phyloP scores from a whole-genome alignment of 35 echinoderm and acorn worm genomes.

The Heliocidaris tuberculata region DNA sequence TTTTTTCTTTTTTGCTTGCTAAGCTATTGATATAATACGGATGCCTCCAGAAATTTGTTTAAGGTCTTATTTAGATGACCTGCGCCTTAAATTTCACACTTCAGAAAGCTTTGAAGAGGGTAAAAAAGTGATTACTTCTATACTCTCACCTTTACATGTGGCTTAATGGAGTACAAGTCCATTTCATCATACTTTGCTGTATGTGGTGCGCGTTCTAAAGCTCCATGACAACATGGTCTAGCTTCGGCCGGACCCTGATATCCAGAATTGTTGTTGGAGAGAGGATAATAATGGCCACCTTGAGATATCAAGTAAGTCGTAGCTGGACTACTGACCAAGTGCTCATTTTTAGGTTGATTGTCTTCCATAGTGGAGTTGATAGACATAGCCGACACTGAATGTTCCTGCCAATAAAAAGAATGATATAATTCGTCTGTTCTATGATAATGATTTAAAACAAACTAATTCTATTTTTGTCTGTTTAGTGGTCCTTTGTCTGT shows the following conservation, averaged over 20 bases:
- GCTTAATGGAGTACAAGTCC: neutral
- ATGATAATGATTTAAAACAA: no score
- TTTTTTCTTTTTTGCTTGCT: neutral
- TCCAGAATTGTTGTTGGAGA: neutral
- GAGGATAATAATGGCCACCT: neutral
- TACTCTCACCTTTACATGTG: constrained; percentile 6
- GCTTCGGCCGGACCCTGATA: neutral
- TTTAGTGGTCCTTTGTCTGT: no score
- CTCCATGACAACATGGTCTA: constrained; percentile 1
- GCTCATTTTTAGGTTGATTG: no score
- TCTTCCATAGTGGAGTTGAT: no score
- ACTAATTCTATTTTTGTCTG: no score
- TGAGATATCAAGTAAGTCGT: neutral
- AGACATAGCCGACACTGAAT: no score
- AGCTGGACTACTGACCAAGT: neutral
- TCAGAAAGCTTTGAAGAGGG: no score
- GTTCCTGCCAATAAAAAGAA: no score
- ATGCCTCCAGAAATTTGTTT: neutral
- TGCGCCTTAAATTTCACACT: neutral
- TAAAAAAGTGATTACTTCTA: no score
- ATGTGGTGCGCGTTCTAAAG: neutral
- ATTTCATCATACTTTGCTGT: neutral
- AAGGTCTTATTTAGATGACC: neutral
- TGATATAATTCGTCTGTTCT: no score
- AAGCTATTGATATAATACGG: neutral